Base-by-base conservation (phyloP, 2,113 vertebrate species). In the Alligator mississippiensis region DNA sequence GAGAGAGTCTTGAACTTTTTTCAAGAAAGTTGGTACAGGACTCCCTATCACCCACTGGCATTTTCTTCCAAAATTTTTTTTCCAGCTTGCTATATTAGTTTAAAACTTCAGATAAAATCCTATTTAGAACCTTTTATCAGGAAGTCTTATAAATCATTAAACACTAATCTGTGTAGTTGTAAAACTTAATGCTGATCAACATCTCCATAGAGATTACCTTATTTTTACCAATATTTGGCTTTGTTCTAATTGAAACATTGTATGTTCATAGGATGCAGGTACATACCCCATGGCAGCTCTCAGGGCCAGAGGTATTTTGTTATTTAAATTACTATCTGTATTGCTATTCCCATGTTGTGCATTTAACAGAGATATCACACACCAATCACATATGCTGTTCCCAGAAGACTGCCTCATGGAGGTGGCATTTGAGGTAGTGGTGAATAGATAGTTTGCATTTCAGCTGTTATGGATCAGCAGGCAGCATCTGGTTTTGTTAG, bases 81-180 rank as follows among this genome's bases (percentile, higher is more conserved):
- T 63, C 70, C 70, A 70, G 19, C 92, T 90, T 85, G 85, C 27
- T 75, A 68, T 0, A 2, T 4, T 4, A 80, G 21, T 92, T 86
- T 82, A 94, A 94, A 95, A 55, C 74, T 78, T 66, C 17, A n/a
- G 16, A 9, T 10, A 84, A 14, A 91, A 76, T 89, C 38, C 16
- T 85, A 72, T n/a, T 57, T 77, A 72, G 16, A 15, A 83, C 28
- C 63, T 86, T 22, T 25, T 72, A 11, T 13, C 89, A 54, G 10
- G 79, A 74, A 47, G 64, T 90, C 91, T 95, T 47, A 62, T 76
- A 91, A 64, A 80, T 60, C 82, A 77, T 6, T 25, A 25, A 19
- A 81, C 22, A 61, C 15, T n/a, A 25, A 79, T 30, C 21, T 25
- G 77, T 24, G 58, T 60, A 14, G 6, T 75, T 92, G 28, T 38